Evolutionary conservation across 2,888 invertebrate genomes (phyloP).

Genomic region (Lymantria dispar): DNA sequence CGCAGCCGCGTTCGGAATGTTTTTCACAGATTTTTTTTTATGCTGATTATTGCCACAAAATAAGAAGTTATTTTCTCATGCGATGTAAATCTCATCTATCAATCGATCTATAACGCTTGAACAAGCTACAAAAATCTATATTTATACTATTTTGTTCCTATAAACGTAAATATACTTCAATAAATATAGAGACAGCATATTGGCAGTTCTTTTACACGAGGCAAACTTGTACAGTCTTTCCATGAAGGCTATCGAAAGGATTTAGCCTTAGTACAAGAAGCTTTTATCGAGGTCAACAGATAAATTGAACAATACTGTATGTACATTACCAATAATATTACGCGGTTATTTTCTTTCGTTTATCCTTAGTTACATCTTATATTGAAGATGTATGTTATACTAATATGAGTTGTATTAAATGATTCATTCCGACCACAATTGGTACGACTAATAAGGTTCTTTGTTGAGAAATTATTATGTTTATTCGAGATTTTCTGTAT

Average conservation of each 20-base stretch:
- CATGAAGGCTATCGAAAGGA: conserved; percentile 2
- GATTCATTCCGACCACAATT: not conserved
- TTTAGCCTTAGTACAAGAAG: conserved; percentile 10
- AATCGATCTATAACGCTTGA: no score
- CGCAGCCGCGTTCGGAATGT: no score
- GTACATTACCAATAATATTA: conserved; percentile 4
- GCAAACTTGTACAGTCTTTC: conserved; percentile 4
- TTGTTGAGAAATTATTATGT: no score
- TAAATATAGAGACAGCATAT: not conserved
- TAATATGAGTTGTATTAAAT: not conserved
- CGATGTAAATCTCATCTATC: no score
- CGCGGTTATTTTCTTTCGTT: not conserved
- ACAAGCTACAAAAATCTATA: no score
- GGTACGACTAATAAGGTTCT: no score
- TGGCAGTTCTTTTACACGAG: conserved; percentile 1
- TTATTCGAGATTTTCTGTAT: no score
- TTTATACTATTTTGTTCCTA: not conserved
- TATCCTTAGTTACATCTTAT: not conserved
- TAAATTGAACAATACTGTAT: conserved; percentile 18
- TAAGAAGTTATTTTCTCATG: no score
- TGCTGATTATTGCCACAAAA: no score
- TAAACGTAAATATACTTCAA: not conserved
- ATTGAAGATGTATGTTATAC: not conserved
- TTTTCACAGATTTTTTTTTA: no score
- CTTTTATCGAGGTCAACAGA: conserved; percentile 16